Percentiles rank a stretch among this genome's conserved stretches.
phyloP scores from a whole-genome alignment of 2,797 vertebrate genomes.

The Rhinogobio ventralis region DNA sequence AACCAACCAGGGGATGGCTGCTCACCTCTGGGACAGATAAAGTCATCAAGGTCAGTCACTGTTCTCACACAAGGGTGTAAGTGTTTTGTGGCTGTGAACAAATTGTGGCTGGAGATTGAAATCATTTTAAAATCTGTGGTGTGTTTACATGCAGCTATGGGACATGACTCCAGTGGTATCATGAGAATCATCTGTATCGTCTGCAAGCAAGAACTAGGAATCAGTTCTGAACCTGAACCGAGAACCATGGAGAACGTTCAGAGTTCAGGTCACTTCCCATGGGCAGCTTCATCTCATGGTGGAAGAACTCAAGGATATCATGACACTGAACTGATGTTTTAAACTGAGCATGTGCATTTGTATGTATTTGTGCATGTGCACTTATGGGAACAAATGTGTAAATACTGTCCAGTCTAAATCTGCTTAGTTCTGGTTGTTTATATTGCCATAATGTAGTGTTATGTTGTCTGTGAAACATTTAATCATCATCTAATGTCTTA shows the following conservation, averaged over 20 bases:
- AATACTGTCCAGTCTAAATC: conserved; percentile 23
- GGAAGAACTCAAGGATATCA: conserved; percentile 20
- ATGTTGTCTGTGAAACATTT: background rate
- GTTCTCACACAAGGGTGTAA: background rate
- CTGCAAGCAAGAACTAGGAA: background rate
- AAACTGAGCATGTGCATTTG: conserved; percentile 5
- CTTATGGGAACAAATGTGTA: conserved; percentile 13
- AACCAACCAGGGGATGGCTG: conserved; percentile 91
- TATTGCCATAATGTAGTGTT: conserved; percentile 6
- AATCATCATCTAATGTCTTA: background rate
- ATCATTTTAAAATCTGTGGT: background rate
- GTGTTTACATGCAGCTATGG: conserved; percentile 85
- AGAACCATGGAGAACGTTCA: background rate
- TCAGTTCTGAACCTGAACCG: background rate
- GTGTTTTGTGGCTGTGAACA: background rate
- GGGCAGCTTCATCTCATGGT: conserved; percentile 2
- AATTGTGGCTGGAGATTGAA: background rate
- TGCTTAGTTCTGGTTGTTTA: conserved; percentile 29
- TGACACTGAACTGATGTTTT: background rate
- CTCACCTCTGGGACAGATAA: conserved; percentile 95
- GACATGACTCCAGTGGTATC: conserved; percentile 98
- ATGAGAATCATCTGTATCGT: conserved; percentile 73
- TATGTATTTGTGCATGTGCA: conserved; percentile 34
- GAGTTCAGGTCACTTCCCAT: background rate
- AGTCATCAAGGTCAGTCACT: conserved; percentile 88